phyloP scores from a whole-genome alignment of 2,888 invertebrate species.

The Coenonympha arcania region DNA sequence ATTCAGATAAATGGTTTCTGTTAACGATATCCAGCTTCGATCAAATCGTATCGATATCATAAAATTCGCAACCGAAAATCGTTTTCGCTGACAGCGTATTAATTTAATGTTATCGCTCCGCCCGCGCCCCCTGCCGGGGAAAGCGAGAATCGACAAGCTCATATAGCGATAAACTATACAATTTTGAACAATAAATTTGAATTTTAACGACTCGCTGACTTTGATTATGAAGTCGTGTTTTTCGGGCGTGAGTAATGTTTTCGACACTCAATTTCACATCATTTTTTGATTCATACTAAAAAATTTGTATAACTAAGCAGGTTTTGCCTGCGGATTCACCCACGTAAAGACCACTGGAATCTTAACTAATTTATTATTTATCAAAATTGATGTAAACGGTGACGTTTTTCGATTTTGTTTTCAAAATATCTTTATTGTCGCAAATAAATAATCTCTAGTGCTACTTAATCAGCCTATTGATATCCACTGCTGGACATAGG shows the following conservation, averaged over 20 bases:
- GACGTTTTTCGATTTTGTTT: no score
- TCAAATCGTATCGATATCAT: slow-evolving; percentile 53
- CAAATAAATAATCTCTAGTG: no score
- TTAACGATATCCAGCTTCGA: slow-evolving; percentile 28
- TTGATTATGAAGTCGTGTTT: slow-evolving; percentile 47
- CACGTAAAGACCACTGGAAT: no score
- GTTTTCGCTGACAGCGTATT: slow-evolving; percentile 65
- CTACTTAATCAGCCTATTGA: no score
- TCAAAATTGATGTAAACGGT: no score
- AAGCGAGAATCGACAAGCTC: slow-evolving; percentile 51
- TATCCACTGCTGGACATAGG: no score
- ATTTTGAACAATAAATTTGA: slow-evolving; percentile 52
- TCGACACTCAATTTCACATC: not conserved
- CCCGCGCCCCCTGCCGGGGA: slow-evolving; percentile 47
- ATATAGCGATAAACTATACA: slow-evolving; percentile 51
- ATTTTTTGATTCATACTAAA: not conserved
- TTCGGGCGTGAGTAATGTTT: slow-evolving; percentile 21
- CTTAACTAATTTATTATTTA: no score
- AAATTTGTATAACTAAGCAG: not conserved
- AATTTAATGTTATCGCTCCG: slow-evolving; percentile 55
- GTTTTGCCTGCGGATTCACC: not conserved
- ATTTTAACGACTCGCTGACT: slow-evolving; percentile 45
- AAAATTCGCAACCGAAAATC: slow-evolving; percentile 57
- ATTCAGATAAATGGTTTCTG: slow-evolving; percentile 23
- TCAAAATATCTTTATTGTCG: no score